phyloP scores from a whole-genome alignment of 2,113 vertebrate genomes.

The Lethenteron camtschaticum region DNA sequence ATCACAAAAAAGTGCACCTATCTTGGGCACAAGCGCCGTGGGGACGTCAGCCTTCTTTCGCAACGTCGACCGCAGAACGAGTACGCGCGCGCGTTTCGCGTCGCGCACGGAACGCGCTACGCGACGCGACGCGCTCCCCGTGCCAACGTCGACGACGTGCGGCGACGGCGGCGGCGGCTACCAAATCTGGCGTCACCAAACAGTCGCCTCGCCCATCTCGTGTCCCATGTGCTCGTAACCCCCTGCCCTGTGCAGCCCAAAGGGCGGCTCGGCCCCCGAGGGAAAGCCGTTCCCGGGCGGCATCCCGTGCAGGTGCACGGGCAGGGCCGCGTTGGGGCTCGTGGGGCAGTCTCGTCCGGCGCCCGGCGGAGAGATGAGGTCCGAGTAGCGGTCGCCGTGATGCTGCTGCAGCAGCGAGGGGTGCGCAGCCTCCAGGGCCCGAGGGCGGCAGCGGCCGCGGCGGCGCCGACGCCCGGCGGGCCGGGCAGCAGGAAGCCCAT shows the following conservation, averaged over 20 bases:
- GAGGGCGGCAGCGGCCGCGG: background rate
- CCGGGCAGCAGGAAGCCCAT: constrained; percentile 1
- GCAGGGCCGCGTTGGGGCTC: background rate
- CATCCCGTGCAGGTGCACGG: background rate
- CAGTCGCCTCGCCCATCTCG: constrained; percentile 1
- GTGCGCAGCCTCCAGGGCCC: no score
- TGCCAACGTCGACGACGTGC: no score
- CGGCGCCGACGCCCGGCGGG: background rate
- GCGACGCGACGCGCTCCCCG: no score
- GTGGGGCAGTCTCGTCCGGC: background rate
- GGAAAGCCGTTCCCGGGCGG: background rate
- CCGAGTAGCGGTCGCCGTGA: background rate
- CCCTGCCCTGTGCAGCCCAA: constrained; percentile 1
- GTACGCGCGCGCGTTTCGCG: no score
- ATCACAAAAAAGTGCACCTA: no score
- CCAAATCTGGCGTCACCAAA: background rate
- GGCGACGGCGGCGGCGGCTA: no score
- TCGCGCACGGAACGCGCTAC: no score
- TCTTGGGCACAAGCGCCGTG: no score
- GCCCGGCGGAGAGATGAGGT: constrained; percentile 3
- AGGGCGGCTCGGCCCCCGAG: background rate
- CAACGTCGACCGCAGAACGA: no score
- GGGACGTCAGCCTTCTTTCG: no score
- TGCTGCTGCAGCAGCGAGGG: background rate
- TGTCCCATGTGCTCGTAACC: constrained; percentile 2